Percentiles rank a stretch among this genome's conserved stretches.
These are phyloP conservation scores for human DNA, from an alignment of 2,113 vertebrate genomes.

Conservation along the genomic window DNA sequence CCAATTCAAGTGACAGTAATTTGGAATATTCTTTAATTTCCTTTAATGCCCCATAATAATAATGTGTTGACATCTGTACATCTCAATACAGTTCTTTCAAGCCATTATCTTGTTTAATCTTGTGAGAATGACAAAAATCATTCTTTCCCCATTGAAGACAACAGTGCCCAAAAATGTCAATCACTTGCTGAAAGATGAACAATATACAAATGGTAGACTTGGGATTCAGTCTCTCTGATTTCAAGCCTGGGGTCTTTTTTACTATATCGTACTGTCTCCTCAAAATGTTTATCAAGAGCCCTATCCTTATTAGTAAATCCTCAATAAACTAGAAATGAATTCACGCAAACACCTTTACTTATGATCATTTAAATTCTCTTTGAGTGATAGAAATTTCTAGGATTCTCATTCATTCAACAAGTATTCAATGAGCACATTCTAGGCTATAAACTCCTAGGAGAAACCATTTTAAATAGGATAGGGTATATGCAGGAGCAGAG, in stretches of 20 bases:
- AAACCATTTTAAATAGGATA: background rate
- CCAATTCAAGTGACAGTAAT: background rate
- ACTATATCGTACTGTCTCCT: background rate
- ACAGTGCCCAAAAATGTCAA: background rate
- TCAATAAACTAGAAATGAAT: slow-evolving; percentile 2
- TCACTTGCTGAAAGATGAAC: background rate
- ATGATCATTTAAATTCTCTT: slow-evolving; percentile 18
- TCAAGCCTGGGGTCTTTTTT: background rate
- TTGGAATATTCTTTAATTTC: background rate
- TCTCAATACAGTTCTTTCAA: background rate
- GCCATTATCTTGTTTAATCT: slow-evolving; percentile 13
- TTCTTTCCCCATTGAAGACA: background rate
- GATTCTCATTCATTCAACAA: background rate
- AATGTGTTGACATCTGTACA: background rate
- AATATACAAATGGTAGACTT: background rate
- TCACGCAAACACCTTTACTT: background rate
- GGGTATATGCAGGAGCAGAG: background rate
- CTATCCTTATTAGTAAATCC: background rate
- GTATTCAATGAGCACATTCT: background rate
- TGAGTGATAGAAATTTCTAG: background rate
- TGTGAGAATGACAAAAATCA: background rate
- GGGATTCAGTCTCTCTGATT: background rate
- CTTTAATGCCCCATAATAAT: background rate
- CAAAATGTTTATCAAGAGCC: background rate
- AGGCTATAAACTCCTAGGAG: background rate